Conservation (phyloP, 37 sponge, comb jelly and placozoan genomes). For the Ianthella basta region DNA sequence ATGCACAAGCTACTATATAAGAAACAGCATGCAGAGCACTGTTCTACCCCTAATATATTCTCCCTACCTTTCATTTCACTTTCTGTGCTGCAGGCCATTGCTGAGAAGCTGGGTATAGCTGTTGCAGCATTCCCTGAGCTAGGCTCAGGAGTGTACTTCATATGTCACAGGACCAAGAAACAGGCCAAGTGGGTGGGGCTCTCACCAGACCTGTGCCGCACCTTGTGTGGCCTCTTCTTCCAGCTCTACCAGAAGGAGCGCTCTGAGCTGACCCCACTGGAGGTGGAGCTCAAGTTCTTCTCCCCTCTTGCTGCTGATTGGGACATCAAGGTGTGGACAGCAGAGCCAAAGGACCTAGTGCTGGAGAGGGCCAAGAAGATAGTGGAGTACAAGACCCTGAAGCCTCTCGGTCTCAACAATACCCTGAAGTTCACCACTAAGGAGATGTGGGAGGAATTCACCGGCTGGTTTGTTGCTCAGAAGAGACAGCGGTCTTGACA, state of each 20-base stretch:
- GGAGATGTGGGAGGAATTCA: neutral
- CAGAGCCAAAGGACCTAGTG: neutral
- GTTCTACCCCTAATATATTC: no score
- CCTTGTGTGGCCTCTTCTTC: constrained; percentile 2
- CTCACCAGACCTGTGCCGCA: neutral
- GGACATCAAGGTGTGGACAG: constrained; percentile 1
- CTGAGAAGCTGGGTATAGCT: neutral
- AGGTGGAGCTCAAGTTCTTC: constrained; percentile 25
- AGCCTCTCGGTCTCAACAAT: constrained; percentile 1
- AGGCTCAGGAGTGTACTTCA: neutral
- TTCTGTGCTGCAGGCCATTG: neutral
- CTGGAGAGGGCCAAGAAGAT: constrained; percentile 19
- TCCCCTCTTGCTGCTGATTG: neutral
- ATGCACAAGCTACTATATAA: no score
- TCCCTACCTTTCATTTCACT: no score
- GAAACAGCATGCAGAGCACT: no score
- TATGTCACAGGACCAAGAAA: constrained; percentile 9
- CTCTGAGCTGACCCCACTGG: constrained; percentile 9
- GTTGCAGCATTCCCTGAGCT: neutral
- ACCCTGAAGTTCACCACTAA: neutral
- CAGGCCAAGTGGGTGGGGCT: neutral
- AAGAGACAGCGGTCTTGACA: no score
- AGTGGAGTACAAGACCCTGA: constrained; percentile 1
- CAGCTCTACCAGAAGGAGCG: constrained; percentile 20
- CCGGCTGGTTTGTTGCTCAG: neutral